Evolutionary conservation across 1,140 invertebrate species (phyloP), one percentile per base, ranked within the genome.

Genomic region (Eupristina koningsbergeri): DNA sequence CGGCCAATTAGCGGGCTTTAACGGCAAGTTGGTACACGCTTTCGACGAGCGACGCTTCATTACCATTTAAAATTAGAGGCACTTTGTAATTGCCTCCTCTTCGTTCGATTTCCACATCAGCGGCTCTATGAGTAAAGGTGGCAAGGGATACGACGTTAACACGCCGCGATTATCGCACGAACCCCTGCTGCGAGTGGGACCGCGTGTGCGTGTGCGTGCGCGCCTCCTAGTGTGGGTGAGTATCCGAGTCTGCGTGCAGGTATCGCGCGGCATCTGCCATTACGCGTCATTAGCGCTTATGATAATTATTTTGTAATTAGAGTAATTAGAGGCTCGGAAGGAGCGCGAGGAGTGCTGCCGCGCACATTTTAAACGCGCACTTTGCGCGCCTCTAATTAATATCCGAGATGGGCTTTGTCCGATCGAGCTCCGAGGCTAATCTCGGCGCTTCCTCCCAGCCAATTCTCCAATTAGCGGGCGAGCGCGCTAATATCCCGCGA

Each of bases 51-150:
- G 63, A 34, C 39, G 58, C 80, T 82, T 76, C 63, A 74, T 74
- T 81, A 74, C 36, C 80, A 36, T 74, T 74, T 81, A 81, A 81
- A 81, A 63, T 81, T 81, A 81, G 80, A 81, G 39, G 45, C 45
- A 50, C 73, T 74, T 50, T 50, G 73, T 74, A 74, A 47, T 50
- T 63, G 31, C 50, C 34, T 78, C n/a, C 41, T 39, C 22, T 58
- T n/a, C n/a, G n/a, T 67, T 26, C 34, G 26, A 41, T 39, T 73
- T 61, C 34, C 67, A 36, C 45, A 41, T 45, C 45, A 29, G 26
- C 34, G 22, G 29, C 31, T 58, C 69, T 47, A 50, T 17, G 39
- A 53, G 36, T 34, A 22, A 69, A 69, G 64, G 34, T 3, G 39
- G 19, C 5, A 9, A 15, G 47, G 15, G 64, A 39, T 19, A 69